Evolutionary conservation across 2,888 invertebrate genomes (phyloP), one percentile per base, ranked within the genome.

Genomic region (Eurytoma californica): DNA sequence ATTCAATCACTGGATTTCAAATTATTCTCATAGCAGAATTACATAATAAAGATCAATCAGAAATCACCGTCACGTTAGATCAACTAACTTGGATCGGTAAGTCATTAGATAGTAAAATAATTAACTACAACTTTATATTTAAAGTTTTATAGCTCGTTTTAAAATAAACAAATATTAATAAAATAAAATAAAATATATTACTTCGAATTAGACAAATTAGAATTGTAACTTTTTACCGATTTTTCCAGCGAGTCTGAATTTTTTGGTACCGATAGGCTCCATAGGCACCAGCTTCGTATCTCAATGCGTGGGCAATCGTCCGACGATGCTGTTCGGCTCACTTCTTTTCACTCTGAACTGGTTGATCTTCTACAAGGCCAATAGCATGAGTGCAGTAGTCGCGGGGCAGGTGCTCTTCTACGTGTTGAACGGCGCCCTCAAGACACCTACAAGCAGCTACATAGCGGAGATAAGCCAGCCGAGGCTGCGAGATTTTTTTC

Each of bases 21-120:
- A 79, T 79, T 28, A 63, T 79, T n/a, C 65, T 79, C 39, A 79
- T 79, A 12, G 69, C 79, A 18, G 74, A 74, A 20, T 66, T 79
- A 58, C 65, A 74, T 60, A 70, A 74, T 60, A 70, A 65, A 18
- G 24, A 49, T 3, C 13, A 70, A 13, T 16, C 79, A 1, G 66
- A 60, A 12, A 75, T 79, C n/a, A 14, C 13, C 2, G 24, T 66
- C 4, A 74, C 74, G 7, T 55, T 75, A 3, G 53, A 79, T 47
- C 69, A 79, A 16, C 12, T 79, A 24, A 74, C 79, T 20, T 79
- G 79, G 79, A 39, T 79, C 1, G 74, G 79, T 72, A 57, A 75
- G 66, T 9, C 24, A 12, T 30, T 58, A 5, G 4, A 20, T 9
- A 58, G 3, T 58, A 20, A 58, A 20, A 20, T 3, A 58, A 1